These are phyloP conservation scores for Larimichthys crocea DNA, from an alignment of 2,113 vertebrate genomes.

Conservation along the genomic window DNA sequence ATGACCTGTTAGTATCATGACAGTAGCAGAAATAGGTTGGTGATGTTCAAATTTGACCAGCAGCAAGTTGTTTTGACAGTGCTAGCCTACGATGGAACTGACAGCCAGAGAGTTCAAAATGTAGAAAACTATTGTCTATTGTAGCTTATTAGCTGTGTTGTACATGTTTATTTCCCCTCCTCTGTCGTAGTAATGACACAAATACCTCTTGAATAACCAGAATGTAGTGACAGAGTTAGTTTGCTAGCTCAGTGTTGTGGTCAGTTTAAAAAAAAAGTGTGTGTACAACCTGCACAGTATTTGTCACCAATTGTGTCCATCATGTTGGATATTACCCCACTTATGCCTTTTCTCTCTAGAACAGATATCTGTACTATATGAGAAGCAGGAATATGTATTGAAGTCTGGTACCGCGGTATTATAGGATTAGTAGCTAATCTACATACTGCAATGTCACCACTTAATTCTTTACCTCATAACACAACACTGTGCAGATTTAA, in stretches of 20 bases:
- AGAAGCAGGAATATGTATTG: background rate
- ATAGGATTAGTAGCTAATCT: background rate
- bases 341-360: background rate
- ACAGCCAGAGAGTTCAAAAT: background rate
- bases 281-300: background rate
- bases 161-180: background rate
- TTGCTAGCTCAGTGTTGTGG: background rate
- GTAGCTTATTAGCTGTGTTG: background rate
- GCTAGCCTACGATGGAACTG: background rate
- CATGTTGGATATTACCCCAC: background rate
- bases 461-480: background rate
- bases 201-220: background rate
- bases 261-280: background rate
- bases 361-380: slow-evolving; percentile 1
- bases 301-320: background rate
- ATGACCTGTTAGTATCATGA: background rate
- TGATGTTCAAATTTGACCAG: background rate
- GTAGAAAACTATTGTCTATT: background rate
- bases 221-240: background rate
- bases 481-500: background rate
- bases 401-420: background rate
- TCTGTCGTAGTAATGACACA: background rate
- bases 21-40: background rate
- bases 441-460: no score
- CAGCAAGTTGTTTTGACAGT: background rate